Evolutionary conservation across 2,113 vertebrate genomes (phyloP).

Genomic region (Athene noctua): DNA sequence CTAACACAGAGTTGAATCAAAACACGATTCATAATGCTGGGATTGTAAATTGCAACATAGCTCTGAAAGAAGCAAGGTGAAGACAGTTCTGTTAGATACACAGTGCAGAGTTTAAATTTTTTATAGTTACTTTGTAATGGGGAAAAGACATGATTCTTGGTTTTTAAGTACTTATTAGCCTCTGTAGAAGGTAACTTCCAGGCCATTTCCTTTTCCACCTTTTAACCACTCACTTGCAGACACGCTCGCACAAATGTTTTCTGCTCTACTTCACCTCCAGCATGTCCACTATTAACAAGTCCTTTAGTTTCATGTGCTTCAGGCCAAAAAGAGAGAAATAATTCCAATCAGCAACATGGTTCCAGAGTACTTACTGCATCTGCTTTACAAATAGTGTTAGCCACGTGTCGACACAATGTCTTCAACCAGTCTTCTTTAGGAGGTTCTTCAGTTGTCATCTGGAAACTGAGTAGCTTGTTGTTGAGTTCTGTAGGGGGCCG

Average conservation of each 20-base stretch:
- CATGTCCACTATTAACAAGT: not conserved
- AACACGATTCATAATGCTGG: not conserved
- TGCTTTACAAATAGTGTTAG: slow-evolving; percentile 96
- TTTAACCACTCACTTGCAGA: not conserved
- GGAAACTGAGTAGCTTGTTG: slow-evolving; percentile 95
- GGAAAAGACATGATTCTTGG: not conserved
- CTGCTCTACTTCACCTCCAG: not conserved
- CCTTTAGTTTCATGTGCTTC: not conserved
- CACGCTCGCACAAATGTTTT: not conserved
- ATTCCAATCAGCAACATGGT: not conserved
- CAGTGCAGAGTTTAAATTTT: not conserved
- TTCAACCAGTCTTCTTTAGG: slow-evolving; percentile 88
- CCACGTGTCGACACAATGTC: slow-evolving; percentile 91
- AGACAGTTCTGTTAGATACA: not conserved
- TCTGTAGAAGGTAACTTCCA: not conserved
- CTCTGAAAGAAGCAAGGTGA: not conserved
- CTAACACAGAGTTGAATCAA: not conserved
- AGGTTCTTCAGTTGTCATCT: slow-evolving; percentile 87
- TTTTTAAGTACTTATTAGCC: not conserved
- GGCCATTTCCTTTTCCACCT: not conserved
- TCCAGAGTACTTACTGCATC: slow-evolving; percentile 85
- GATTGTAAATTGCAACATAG: not conserved
- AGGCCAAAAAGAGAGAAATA: not conserved
- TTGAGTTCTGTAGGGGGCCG: slow-evolving; percentile 92
- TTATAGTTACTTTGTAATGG: not conserved